These are phyloP conservation scores for Acleris sparsana DNA, from an alignment of 2,888 invertebrate genomes.

Conservation along the genomic window DNA sequence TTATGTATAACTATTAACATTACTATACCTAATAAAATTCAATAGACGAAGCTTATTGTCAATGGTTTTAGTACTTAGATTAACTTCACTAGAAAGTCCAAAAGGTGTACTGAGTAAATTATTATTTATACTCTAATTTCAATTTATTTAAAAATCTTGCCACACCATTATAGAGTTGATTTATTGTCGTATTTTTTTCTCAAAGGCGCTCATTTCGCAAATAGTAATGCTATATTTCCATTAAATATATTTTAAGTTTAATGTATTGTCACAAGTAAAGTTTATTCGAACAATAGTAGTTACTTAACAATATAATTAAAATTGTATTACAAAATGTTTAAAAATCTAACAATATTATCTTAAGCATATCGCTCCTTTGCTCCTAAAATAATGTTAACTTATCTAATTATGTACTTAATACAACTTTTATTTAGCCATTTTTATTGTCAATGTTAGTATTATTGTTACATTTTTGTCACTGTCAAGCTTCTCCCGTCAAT, in stretches of 20 bases:
- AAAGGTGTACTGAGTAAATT: neutral
- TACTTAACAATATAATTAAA: constrained; percentile 31
- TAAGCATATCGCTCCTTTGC: constrained; percentile 52
- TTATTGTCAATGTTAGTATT: constrained; percentile 59
- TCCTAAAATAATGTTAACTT: constrained; percentile 44
- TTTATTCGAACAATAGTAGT: constrained; percentile 21
- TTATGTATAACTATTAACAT: constrained; percentile 5
- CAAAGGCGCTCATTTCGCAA: constrained; percentile 4
- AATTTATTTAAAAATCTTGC: neutral
- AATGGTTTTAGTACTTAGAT: neutral
- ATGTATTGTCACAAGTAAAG: constrained; percentile 18
- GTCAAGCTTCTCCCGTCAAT: constrained; percentile 40
- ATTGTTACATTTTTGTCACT: constrained; percentile 35
- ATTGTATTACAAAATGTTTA: constrained; percentile 30
- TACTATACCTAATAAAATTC: constrained; percentile 5
- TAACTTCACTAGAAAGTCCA: constrained; percentile 1
- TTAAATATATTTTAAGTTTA: neutral
- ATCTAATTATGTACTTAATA: constrained; percentile 36
- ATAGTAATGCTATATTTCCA: neutral
- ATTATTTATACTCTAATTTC: neutral
- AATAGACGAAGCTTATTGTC: constrained; percentile 27
- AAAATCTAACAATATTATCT: constrained; percentile 41
- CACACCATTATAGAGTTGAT: neutral
- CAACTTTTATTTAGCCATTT: constrained; percentile 40
- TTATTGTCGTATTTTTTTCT: neutral